Evolutionary conservation across 2,113 vertebrate species (phyloP).

Genomic region (Tenrec ecaudatus): DNA sequence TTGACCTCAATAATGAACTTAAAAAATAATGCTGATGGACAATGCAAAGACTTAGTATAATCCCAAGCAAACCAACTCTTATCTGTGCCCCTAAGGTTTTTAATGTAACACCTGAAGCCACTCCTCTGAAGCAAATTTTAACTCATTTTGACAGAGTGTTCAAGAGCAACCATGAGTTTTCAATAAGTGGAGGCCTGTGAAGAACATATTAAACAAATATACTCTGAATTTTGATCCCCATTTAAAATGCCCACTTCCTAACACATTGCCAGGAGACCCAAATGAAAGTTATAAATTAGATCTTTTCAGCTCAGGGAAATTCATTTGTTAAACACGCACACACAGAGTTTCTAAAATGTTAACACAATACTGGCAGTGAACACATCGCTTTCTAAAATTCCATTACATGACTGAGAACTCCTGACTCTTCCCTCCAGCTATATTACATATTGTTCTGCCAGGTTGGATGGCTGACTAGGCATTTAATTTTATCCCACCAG

Average conservation of each 20-base stretch:
- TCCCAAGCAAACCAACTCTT: not conserved
- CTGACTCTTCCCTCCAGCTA: conserved; percentile 1
- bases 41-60: conserved; percentile 3
- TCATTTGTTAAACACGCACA: not conserved
- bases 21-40: not conserved
- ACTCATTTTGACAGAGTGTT: not conserved
- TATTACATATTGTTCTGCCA: not conserved
- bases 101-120: not conserved
- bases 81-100: not conserved
- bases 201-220: not conserved
- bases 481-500: conserved; percentile 27
- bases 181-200: not conserved
- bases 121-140: not conserved
- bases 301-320: not conserved
- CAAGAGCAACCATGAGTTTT: conserved; percentile 19
- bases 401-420: not conserved
- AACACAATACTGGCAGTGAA: not conserved
- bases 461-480: conserved; percentile 5
- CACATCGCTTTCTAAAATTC: not conserved
- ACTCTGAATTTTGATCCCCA: not conserved
- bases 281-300: not conserved
- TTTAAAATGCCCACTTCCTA: conserved; percentile 49
- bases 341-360: conserved; percentile 1
- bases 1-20: not conserved
- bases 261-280: conserved; percentile 3